Conservation (phyloP, 2,888 invertebrate species). For the Dermolepida albohirtum region DNA sequence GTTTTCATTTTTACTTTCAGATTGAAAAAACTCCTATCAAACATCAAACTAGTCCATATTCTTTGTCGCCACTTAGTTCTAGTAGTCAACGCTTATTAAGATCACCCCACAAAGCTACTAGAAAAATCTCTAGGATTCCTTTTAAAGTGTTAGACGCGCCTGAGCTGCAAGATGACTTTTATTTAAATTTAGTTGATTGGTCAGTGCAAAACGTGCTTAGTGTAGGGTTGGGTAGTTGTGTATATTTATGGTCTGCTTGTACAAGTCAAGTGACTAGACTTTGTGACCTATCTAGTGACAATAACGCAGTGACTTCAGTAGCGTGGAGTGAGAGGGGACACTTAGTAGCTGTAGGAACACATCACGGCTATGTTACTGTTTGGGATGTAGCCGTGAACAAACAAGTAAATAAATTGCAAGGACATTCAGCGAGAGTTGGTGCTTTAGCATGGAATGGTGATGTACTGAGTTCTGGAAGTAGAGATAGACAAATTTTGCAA, state of each 20-base stretch:
- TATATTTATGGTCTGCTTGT: slow-evolving; percentile 99
- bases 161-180: slow-evolving; percentile 98
- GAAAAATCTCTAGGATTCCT: slow-evolving; percentile 98
- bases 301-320: slow-evolving; percentile 97
- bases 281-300: slow-evolving; percentile 93
- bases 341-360: slow-evolving; percentile 97
- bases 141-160: slow-evolving; percentile 98
- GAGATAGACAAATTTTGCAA: slow-evolving; percentile 94
- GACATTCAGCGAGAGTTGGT: slow-evolving; percentile 92
- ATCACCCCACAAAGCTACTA: slow-evolving; percentile 96
- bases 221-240: slow-evolving; percentile 97
- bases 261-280: slow-evolving; percentile 97
- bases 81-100: slow-evolving; percentile 94
- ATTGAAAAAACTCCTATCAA: slow-evolving; percentile 72
- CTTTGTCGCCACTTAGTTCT: slow-evolving; percentile 93
- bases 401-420: slow-evolving; percentile 89
- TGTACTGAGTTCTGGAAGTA: slow-evolving; percentile 92
- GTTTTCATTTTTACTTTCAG: slow-evolving; percentile 65
- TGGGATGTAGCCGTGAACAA: slow-evolving; percentile 98
- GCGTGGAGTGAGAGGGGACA: slow-evolving; percentile 99
- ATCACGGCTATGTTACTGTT: slow-evolving; percentile 96
- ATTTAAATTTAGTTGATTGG: slow-evolving; percentile 99
- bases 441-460: slow-evolving; percentile 99
- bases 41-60: slow-evolving; percentile 88
- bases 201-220: slow-evolving; percentile 98